phyloP scores from a whole-genome alignment of 2,888 invertebrate species.

The Cataglyphis livida region DNA sequence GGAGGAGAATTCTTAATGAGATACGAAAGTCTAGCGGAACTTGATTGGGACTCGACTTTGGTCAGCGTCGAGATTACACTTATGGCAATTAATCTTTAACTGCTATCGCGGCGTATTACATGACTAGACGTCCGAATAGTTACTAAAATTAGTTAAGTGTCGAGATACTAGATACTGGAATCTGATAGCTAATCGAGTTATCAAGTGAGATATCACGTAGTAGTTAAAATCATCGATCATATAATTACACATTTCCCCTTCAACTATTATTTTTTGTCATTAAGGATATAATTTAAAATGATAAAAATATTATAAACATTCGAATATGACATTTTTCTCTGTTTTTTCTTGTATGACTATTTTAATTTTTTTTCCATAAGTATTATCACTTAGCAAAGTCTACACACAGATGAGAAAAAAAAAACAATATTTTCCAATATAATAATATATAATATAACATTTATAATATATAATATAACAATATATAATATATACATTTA shows the following conservation, averaged over 20 bases:
- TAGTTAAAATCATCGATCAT: not conserved
- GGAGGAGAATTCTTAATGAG: not conserved
- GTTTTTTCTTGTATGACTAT: not conserved
- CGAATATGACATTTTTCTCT: not conserved
- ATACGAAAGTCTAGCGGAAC: not conserved
- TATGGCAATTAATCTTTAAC: constrained; percentile 1
- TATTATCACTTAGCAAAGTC: not conserved
- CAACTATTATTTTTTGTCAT: not conserved
- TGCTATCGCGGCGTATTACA: not conserved
- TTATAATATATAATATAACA: not conserved
- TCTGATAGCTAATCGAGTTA: constrained; percentile 7
- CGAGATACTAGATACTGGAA: not conserved
- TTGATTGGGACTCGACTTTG: not conserved
- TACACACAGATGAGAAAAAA: not conserved
- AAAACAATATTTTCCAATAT: not conserved
- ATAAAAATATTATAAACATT: not conserved
- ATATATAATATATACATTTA: too few relatives aligned
- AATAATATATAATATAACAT: too few relatives aligned
- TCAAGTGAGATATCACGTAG: not conserved
- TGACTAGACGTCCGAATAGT: not conserved
- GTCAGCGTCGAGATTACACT: not conserved
- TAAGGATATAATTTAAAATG: not conserved
- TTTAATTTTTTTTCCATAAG: not conserved
- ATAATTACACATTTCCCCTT: not conserved
- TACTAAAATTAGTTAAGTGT: not conserved